Percentiles rank a stretch among this genome's conserved stretches.
phyloP scores from a whole-genome alignment of 2,113 vertebrate genomes.

The Procavia capensis region DNA sequence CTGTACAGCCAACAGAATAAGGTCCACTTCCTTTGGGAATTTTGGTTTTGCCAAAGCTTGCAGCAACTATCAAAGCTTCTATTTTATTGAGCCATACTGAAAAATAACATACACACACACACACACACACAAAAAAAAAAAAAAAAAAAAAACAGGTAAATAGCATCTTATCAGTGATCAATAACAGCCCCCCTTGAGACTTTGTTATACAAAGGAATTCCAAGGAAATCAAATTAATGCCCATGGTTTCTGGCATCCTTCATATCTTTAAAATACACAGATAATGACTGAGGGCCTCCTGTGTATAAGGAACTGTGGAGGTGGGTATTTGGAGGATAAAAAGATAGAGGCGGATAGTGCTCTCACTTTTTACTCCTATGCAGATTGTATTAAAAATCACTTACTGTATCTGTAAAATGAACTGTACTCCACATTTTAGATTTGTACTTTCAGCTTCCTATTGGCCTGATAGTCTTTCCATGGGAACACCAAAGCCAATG shows the following conservation, averaged over 20 bases:
- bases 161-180: not conserved
- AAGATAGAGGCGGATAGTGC: not conserved
- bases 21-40: constrained; percentile 94
- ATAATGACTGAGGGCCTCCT: not conserved
- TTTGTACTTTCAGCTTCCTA: not conserved
- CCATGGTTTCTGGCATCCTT: not conserved
- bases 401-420: not conserved
- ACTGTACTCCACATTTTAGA: constrained; percentile 11
- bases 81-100: constrained; percentile 60
- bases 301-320: not conserved
- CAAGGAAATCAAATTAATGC: not conserved
- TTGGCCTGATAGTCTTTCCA: not conserved
- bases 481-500: not conserved
- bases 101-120: too few relatives aligned
- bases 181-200: not conserved
- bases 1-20: constrained; percentile 92
- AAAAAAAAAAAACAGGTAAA: not conserved
- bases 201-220: constrained; percentile 32
- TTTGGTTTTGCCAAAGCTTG: constrained; percentile 78
- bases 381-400: not conserved
- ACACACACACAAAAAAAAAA: not conserved
- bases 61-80: constrained; percentile 10
- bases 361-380: not conserved
- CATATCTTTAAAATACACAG: not conserved
- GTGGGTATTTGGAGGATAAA: not conserved